Percentiles rank a stretch among this genome's conserved stretches.
These are phyloP conservation scores for Axinella damicornis DNA, from an alignment of 37 sponge, comb jelly and placozoan species.

Conservation along the genomic window DNA sequence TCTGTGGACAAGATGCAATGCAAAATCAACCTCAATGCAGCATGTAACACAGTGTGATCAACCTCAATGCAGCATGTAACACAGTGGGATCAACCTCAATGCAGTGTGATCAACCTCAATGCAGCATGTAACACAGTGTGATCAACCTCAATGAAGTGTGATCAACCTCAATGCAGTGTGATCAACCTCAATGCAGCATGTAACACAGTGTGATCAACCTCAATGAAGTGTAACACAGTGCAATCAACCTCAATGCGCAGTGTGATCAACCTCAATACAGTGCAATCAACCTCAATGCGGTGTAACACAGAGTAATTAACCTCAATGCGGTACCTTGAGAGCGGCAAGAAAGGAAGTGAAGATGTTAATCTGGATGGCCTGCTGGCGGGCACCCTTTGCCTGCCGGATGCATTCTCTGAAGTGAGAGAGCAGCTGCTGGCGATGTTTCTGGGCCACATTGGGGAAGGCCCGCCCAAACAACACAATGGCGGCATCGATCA, in stretches of 20 bases:
- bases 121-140: no score
- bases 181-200: not conserved
- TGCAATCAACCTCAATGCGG: no score
- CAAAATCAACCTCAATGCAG: no score
- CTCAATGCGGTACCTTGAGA: conserved; percentile 76
- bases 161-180: no score
- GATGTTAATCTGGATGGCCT: conserved; percentile 94
- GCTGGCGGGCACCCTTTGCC: conserved; percentile 85
- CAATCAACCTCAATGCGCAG: no score
- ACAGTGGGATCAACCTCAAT: not conserved
- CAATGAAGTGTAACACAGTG: no score
- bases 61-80: no score
- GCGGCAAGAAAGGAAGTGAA: conserved; percentile 94
- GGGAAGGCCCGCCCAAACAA: conserved; percentile 97
- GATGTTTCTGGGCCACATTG: conserved; percentile 87
- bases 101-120: no score
- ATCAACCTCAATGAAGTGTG: not conserved
- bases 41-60: no score
- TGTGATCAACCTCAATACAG: no score
- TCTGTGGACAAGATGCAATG: conserved; percentile 6
- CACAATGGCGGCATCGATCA: conserved; percentile 89
- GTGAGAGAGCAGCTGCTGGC: conserved; percentile 91
- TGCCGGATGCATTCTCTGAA: conserved; percentile 85
- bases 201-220: no score
- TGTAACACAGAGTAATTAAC: no score